A percentile compares a stretch with the other conserved stretches of the same genome.
phyloP scores from a whole-genome alignment of 2,888 invertebrate species.

The Epistrophe eligans region DNA sequence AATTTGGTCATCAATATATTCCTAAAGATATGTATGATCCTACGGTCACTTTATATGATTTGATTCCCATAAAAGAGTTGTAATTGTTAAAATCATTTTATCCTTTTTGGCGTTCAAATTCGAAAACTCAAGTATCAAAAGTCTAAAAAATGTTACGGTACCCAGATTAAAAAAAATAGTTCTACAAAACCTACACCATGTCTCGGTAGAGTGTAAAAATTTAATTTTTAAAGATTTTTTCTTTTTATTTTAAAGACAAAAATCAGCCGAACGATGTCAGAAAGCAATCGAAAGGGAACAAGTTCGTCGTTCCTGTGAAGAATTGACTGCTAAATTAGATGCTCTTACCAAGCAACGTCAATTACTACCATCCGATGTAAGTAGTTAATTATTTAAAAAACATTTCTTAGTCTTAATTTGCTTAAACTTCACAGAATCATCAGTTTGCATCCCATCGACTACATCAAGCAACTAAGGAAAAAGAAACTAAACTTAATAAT shows the following conservation, averaged over 20 bases:
- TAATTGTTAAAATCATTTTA: no score
- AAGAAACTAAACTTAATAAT: conserved; percentile 85
- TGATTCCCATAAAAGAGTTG: no score
- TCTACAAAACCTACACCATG: no score
- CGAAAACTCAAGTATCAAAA: no score
- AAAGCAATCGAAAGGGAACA: conserved; percentile 85
- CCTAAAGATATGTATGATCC: no score
- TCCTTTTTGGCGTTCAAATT: no score
- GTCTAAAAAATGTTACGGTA: no score
- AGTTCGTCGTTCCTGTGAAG: conserved; percentile 84
- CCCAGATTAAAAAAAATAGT: no score
- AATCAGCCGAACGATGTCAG: conserved; percentile 83
- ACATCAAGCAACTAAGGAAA: conserved; percentile 83
- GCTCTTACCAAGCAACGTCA: conserved; percentile 83
- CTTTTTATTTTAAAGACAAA: conserved; percentile 78
- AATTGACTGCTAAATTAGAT: conserved; percentile 84
- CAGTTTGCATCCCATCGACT: conserved; percentile 84
- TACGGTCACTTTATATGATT: no score
- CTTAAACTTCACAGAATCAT: conserved; percentile 79
- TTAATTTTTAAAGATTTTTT: no score
- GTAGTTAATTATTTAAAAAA: conserved; percentile 19
- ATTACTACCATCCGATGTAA: conserved; percentile 79
- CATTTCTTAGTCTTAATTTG: neutral
- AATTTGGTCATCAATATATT: no score
- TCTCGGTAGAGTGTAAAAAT: no score